These are phyloP conservation scores for Myotis lucifugus DNA, from an alignment of 2,113 vertebrate species.

Conservation along the genomic window DNA sequence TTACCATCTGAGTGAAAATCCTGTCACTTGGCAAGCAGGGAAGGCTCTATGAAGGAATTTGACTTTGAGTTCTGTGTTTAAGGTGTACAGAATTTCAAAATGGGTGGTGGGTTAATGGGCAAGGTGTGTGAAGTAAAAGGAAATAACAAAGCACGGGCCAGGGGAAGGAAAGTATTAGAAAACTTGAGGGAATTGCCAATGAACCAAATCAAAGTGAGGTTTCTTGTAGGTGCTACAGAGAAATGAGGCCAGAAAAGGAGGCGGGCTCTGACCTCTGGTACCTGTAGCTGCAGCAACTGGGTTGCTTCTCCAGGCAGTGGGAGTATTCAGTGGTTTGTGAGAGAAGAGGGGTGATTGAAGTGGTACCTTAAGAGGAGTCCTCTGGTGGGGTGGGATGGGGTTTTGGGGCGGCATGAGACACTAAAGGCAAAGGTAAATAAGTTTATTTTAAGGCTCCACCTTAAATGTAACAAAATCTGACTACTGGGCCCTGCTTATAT, in stretches of 20 bases:
- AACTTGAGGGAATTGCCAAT: background rate
- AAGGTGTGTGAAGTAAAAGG: background rate
- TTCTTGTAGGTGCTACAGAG: background rate
- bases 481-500: background rate
- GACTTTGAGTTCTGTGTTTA: background rate
- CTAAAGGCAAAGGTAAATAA: background rate
- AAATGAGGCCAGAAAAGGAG: background rate
- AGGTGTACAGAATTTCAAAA: constrained; percentile 1
- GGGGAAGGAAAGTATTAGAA: background rate
- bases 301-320: background rate
- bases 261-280: background rate
- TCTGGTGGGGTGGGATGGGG: background rate
- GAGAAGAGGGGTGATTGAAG: background rate
- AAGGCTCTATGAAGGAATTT: background rate
- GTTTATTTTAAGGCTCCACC: background rate
- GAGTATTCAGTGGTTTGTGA: background rate
- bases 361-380: background rate
- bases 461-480: background rate
- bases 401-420: background rate
- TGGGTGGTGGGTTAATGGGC: background rate
- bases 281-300: background rate
- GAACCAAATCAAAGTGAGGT: background rate
- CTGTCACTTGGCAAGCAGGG: background rate
- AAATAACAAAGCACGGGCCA: background rate
- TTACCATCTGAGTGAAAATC: background rate